These are phyloP conservation scores for Diachasmimorpha longicaudata DNA, from an alignment of 1,140 invertebrate species.

Conservation along the genomic window DNA sequence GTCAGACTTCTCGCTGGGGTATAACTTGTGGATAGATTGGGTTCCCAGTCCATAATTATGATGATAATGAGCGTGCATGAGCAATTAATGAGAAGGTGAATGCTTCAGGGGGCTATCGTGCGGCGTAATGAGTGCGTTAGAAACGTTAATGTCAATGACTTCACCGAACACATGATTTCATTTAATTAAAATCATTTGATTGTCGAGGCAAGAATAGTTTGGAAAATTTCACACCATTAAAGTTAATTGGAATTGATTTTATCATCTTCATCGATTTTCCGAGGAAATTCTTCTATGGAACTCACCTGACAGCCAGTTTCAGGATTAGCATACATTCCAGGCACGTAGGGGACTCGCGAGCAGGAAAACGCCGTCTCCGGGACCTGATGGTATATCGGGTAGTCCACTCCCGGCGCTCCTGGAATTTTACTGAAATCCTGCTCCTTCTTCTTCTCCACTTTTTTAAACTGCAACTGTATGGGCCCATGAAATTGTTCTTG, in stretches of 20 bases:
- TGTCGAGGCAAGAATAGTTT: too few relatives aligned
- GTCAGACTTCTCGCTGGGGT: neutral
- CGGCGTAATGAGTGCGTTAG: too few relatives aligned
- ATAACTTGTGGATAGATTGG: neutral
- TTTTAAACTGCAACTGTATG: slow-evolving; percentile 15
- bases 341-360: slow-evolving; percentile 73
- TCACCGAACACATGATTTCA: too few relatives aligned
- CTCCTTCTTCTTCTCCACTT: slow-evolving; percentile 64
- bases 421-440: slow-evolving; percentile 82
- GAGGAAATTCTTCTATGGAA: neutral
- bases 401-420: slow-evolving; percentile 78
- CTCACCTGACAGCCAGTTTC: slow-evolving; percentile 69
- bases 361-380: slow-evolving; percentile 83
- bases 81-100: too few relatives aligned
- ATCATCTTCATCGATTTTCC: too few relatives aligned
- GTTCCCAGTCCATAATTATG: too few relatives aligned
- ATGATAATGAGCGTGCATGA: too few relatives aligned
- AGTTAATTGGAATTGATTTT: too few relatives aligned
- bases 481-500: neutral
- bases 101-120: too few relatives aligned
- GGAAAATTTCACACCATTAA: too few relatives aligned
- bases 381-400: slow-evolving; percentile 76
- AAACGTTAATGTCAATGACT: too few relatives aligned
- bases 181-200: too few relatives aligned
- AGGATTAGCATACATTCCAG: slow-evolving; percentile 87